Evolutionary conservation across 2,113 vertebrate species (phyloP).

Genomic region (Stomatorhinus ivindoensis): DNA sequence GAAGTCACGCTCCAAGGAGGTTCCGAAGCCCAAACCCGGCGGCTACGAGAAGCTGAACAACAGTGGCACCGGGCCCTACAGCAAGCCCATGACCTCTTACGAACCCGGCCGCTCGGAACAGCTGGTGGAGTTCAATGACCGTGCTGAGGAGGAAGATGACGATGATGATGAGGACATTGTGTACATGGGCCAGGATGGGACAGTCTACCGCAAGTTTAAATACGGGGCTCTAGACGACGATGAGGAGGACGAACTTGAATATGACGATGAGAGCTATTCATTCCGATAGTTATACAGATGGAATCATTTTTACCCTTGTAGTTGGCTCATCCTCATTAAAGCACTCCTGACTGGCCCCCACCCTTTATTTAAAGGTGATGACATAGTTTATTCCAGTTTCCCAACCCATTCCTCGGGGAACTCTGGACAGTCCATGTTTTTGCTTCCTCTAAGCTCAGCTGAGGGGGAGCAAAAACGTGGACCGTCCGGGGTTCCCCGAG

Average conservation of each 20-base stretch:
- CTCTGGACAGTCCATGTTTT: no score
- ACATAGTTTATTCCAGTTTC: background rate
- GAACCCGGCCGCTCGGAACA: slow-evolving; percentile 48
- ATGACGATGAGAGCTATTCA: slow-evolving; percentile 82
- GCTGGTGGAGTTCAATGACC: slow-evolving; percentile 70
- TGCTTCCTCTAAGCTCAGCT: no score
- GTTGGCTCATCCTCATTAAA: background rate
- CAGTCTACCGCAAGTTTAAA: slow-evolving; percentile 81
- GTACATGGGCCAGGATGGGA: slow-evolving; percentile 87
- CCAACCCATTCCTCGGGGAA: no score
- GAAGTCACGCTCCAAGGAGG: slow-evolving; percentile 48
- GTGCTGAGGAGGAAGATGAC: slow-evolving; percentile 55
- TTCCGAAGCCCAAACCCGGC: slow-evolving; percentile 39
- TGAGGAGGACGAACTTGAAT: slow-evolving; percentile 78
- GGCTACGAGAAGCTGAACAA: slow-evolving; percentile 69
- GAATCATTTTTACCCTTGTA: background rate
- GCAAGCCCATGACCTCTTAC: slow-evolving; percentile 41
- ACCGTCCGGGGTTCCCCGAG: no score
- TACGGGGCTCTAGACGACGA: slow-evolving; percentile 78
- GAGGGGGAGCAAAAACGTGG: no score
- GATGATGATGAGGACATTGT: slow-evolving; percentile 82
- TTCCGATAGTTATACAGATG: slow-evolving; percentile 52
- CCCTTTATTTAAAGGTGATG: background rate
- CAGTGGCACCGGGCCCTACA: slow-evolving; percentile 19
- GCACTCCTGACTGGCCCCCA: background rate